Percentiles rank a stretch among this genome's conserved stretches.
These are phyloP conservation scores for Fulica atra DNA, from an alignment of 2,113 vertebrate species.

Conservation along the genomic window DNA sequence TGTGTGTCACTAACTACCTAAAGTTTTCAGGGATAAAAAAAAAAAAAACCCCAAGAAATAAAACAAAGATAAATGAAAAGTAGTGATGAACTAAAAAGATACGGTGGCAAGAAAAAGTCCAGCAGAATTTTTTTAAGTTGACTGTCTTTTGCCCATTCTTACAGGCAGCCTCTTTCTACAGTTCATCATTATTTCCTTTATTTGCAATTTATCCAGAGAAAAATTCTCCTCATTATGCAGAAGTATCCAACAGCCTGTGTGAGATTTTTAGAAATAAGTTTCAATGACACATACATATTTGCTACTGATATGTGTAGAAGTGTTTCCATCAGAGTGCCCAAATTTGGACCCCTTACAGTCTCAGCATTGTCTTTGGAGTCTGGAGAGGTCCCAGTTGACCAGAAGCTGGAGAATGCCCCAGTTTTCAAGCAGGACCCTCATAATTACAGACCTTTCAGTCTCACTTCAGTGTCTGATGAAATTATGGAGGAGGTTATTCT, in stretches of 20 bases:
- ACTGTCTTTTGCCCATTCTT: not conserved
- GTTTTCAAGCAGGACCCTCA: no score
- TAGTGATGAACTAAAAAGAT: no score
- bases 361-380: not conserved
- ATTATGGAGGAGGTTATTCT: no score
- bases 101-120: no score
- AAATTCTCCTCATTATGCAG: not conserved
- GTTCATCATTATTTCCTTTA: not conserved
- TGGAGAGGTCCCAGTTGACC: no score
- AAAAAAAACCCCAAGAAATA: no score
- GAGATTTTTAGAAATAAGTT: not conserved
- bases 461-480: no score
- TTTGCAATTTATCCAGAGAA: not conserved
- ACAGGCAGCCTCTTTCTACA: not conserved
- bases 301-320: not conserved
- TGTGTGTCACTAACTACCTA: not conserved
- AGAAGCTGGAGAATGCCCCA: no score
- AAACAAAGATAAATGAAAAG: no score
- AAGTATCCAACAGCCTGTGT: not conserved
- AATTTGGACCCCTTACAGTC: not conserved
- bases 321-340: not conserved
- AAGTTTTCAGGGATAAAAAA: not conserved
- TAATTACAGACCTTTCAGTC: no score
- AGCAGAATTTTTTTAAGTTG: not conserved
- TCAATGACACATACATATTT: rapidly evolving